Conservation (phyloP, 1,140 invertebrate species). For the Plodia interpunctella region DNA sequence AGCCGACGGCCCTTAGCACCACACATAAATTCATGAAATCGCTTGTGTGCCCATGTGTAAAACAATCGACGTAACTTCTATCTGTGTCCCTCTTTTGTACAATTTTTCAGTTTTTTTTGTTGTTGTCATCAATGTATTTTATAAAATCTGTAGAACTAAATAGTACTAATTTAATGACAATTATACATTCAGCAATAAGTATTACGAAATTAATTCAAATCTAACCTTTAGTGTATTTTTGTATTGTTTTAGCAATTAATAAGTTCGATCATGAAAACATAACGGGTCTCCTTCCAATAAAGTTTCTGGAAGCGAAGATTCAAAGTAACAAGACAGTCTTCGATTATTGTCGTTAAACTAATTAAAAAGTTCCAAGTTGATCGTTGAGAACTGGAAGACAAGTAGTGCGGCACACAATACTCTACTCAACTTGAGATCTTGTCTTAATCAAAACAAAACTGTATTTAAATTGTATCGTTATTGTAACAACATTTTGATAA, state of each 20-base stretch:
- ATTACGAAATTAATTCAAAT: no score
- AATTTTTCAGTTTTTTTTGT: no score
- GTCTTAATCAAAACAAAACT: neutral
- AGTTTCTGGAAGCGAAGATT: constrained; percentile 25
- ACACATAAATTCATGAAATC: constrained; percentile 34
- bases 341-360: constrained; percentile 60
- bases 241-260: neutral
- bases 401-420: constrained; percentile 28
- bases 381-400: constrained; percentile 36
- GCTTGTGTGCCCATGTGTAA: constrained; percentile 28
- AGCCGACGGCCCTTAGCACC: constrained; percentile 24
- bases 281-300: neutral
- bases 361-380: constrained; percentile 60
- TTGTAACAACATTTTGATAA: no score
- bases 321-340: constrained; percentile 44
- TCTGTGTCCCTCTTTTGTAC: neutral
- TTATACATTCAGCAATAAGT: no score
- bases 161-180: no score
- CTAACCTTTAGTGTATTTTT: neutral
- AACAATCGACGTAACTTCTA: constrained; percentile 29
- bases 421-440: neutral
- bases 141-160: no score
- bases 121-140: no score
- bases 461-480: no score
- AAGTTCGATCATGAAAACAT: neutral